A percentile compares a stretch with the other conserved stretches of the same genome.
These are phyloP conservation scores for Amblyopsis rosae DNA, from an alignment of 2,113 vertebrate species.

Conservation along the genomic window DNA sequence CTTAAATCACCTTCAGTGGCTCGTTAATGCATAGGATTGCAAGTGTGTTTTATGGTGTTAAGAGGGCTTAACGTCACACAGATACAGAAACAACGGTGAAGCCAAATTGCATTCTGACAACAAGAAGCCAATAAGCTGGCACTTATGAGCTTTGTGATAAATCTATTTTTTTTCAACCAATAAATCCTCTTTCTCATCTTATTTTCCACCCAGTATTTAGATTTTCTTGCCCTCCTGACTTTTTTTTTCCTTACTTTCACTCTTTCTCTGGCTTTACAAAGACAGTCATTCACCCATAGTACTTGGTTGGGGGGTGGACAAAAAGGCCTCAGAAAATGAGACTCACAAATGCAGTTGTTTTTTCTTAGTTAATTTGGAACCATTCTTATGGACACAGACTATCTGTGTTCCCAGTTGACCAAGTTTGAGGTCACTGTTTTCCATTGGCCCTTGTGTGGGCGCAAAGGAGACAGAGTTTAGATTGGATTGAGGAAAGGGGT, in stretches of 20 bases:
- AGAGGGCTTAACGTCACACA: conserved; percentile 43
- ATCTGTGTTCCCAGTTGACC: conserved; percentile 34
- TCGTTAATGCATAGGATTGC: conserved; percentile 23
- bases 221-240: conserved; percentile 21
- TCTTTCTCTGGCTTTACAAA: conserved; percentile 64
- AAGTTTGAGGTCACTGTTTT: conserved; percentile 60
- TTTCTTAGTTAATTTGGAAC: conserved; percentile 41
- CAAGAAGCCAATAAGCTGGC: conserved; percentile 43
- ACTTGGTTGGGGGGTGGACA: conserved; percentile 41
- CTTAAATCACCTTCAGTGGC: conserved; percentile 10
- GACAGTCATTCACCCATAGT: conserved; percentile 53
- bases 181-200: background rate
- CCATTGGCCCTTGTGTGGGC: conserved; percentile 42
- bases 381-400: conserved; percentile 26
- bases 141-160: conserved; percentile 20
- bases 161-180: conserved; percentile 1
- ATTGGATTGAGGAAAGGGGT: conserved; percentile 26
- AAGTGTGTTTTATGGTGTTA: conserved; percentile 23
- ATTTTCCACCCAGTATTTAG: conserved; percentile 11
- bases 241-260: conserved; percentile 44
- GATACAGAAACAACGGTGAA: conserved; percentile 63
- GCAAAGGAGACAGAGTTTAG: conserved; percentile 8
- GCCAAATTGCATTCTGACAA: conserved; percentile 60
- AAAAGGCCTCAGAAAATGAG: conserved; percentile 52
- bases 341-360: conserved; percentile 43